Conservation (phyloP, 2,113 vertebrate species). For the Semnornis frantzii region DNA sequence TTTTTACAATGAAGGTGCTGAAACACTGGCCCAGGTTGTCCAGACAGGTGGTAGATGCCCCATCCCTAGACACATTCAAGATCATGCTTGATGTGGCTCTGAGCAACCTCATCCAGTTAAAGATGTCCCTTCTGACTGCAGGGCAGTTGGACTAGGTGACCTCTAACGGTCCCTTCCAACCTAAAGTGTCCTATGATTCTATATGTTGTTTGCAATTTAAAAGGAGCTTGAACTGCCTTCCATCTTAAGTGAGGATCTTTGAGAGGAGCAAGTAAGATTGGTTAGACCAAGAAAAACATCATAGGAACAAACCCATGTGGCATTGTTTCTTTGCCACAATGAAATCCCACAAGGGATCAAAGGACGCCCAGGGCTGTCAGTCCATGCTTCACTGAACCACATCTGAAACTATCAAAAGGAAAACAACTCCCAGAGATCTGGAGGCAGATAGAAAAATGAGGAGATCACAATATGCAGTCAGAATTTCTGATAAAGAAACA, state of each 20-base stretch:
- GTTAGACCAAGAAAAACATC: neutral
- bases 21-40: too few species aligned
- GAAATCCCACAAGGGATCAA: conserved; percentile 2
- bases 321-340: neutral
- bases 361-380: fast-evolving
- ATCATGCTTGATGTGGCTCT: too few species aligned
- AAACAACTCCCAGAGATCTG: neutral
- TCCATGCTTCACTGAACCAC: neutral
- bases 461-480: neutral
- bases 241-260: neutral
- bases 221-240: neutral
- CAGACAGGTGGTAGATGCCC: too few species aligned
- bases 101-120: too few species aligned
- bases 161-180: too few species aligned
- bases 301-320: neutral
- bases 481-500: neutral
- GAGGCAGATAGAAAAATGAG: neutral
- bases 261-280: neutral
- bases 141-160: too few species aligned
- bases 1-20: too few species aligned
- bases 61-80: too few species aligned
- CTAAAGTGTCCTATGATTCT: too few species aligned
- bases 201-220: neutral
- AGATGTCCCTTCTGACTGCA: too few species aligned
- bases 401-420: neutral